Evolutionary conservation across 1,140 invertebrate genomes (phyloP), one percentile per base, ranked within the genome.

Genomic region (Pantala flavescens): DNA sequence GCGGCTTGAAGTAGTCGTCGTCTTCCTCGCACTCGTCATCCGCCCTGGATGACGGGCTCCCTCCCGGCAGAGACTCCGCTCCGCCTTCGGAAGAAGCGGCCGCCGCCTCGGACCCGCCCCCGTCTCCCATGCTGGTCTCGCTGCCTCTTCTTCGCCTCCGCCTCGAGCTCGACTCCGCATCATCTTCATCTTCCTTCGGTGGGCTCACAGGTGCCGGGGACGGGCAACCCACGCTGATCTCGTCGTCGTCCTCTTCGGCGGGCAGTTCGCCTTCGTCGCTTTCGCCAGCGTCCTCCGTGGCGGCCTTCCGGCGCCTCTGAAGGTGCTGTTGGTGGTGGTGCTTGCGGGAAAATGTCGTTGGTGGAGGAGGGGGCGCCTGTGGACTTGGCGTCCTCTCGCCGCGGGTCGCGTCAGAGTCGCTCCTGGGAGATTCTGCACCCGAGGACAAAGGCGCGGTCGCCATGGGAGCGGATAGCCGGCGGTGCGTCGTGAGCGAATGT

Each of bases 1-100:
- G 80, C 0, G 93, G 93, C 78, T 91, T 91, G 83, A 95, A 95
- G 80, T 95, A 95, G 77, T 94, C 93, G 78, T 94, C 91, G 11
- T 87, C 85, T 11, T 72, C 71, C 23, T 42, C 23, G 49, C 49
- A 63, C 49, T 77, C 76, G 7, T 42, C 71, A 0, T 49, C 75
- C 75, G 42, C 75, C 74, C 70, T 77, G 75, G 49, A 63, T 5
- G 49, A 63, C 71, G 75, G 49, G 16, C 71, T 72, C 42, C 73
- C 73, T 28, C 71, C 73, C 73, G 75, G 73, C 19, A 74, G 76
- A 70, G 76, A 72, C 24, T 71, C 23, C 23, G 49, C n/a, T 1
- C 49, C 49, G 49, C 49, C 14, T 16, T 63, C 49, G 49, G 49
- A 63, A 5, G n/a, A 19, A 21, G 12, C 49, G 5, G 71, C 23